A percentile compares a stretch with the other conserved stretches of the same genome.
These are phyloP conservation scores for Adelognathus sp. DNA, from an alignment of 2,888 invertebrate species.

Conservation along the genomic window DNA sequence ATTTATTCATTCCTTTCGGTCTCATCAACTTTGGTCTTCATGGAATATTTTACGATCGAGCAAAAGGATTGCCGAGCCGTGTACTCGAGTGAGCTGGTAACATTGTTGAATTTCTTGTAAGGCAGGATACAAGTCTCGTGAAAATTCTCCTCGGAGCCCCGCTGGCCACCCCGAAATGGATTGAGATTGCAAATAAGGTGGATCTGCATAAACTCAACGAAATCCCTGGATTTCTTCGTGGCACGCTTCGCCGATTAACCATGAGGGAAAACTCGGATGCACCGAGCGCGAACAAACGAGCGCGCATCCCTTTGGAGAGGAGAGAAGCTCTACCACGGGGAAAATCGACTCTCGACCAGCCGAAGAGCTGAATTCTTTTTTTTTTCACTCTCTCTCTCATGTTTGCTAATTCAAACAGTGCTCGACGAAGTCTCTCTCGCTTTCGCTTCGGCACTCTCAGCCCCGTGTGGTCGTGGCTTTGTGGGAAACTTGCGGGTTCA, in stretches of 20 bases:
- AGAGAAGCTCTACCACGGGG: neutral
- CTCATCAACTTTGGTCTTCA: neutral
- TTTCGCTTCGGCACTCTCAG: neutral
- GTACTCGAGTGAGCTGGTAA: neutral
- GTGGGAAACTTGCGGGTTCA: neutral
- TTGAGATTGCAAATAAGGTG: slow-evolving; percentile 47
- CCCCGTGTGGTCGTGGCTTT: neutral
- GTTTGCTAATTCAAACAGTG: slow-evolving; percentile 49
- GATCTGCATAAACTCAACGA: slow-evolving; percentile 44
- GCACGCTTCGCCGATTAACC: slow-evolving; percentile 48
- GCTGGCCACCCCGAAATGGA: slow-evolving; percentile 29
- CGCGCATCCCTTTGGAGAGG: neutral
- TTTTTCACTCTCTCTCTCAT: slow-evolving; percentile 36
- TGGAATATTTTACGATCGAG: slow-evolving; percentile 8
- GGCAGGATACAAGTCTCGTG: slow-evolving; percentile 11
- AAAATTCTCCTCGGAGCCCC: slow-evolving; percentile 5
- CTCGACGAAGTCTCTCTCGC: slow-evolving; percentile 19
- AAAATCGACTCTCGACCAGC: slow-evolving; percentile 32
- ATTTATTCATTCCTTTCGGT: neutral
- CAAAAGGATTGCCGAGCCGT: neutral
- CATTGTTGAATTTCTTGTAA: slow-evolving; percentile 35
- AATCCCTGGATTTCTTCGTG: slow-evolving; percentile 41
- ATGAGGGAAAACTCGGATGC: slow-evolving; percentile 34
- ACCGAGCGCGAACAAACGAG: slow-evolving; percentile 23
- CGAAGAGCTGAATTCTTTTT: slow-evolving; percentile 14